Percentiles rank a stretch among this genome's conserved stretches.
phyloP scores from a whole-genome alignment of 2,113 vertebrate species.

The Gambusia affinis region DNA sequence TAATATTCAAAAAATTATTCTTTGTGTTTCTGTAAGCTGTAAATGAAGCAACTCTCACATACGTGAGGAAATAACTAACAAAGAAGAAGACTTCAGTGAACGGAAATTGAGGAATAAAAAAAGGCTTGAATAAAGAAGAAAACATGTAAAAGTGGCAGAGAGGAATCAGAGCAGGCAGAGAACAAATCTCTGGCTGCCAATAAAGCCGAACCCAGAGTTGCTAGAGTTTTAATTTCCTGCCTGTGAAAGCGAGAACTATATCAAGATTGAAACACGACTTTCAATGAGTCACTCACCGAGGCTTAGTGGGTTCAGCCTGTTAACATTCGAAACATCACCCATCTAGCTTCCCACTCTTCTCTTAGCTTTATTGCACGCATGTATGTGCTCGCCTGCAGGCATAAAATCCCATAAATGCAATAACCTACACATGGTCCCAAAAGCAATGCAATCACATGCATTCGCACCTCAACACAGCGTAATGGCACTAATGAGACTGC shows the following conservation, averaged over 20 bases:
- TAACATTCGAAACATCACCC: conserved; percentile 57
- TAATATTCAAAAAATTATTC: not conserved
- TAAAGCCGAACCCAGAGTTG: conserved; percentile 47
- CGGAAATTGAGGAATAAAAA: not conserved
- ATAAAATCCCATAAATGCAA: conserved; percentile 26
- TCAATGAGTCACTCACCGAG: conserved; percentile 60
- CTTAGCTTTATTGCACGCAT: conserved; percentile 20
- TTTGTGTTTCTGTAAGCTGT: not conserved
- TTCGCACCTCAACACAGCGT: conserved; percentile 37
- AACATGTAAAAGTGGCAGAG: conserved; percentile 1
- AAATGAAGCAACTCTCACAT: not conserved
- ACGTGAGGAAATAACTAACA: not conserved
- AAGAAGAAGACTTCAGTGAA: not conserved
- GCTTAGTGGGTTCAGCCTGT: conserved; percentile 52
- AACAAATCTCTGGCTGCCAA: conserved; percentile 39
- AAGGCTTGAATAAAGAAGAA: not conserved
- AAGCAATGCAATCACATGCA: conserved; percentile 22
- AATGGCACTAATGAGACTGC: conserved; percentile 67
- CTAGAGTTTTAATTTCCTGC: conserved; percentile 70
- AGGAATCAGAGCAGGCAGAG: conserved; percentile 20
- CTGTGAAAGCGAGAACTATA: conserved; percentile 60
- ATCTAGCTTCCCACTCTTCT: conserved; percentile 31
- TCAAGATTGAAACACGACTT: conserved; percentile 63
- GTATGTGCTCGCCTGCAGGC: not conserved
- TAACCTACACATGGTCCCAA: conserved; percentile 23